These are phyloP conservation scores for Poeciliopsis occidentalis DNA, from an alignment of 2,113 vertebrate species.

Conservation along the genomic window DNA sequence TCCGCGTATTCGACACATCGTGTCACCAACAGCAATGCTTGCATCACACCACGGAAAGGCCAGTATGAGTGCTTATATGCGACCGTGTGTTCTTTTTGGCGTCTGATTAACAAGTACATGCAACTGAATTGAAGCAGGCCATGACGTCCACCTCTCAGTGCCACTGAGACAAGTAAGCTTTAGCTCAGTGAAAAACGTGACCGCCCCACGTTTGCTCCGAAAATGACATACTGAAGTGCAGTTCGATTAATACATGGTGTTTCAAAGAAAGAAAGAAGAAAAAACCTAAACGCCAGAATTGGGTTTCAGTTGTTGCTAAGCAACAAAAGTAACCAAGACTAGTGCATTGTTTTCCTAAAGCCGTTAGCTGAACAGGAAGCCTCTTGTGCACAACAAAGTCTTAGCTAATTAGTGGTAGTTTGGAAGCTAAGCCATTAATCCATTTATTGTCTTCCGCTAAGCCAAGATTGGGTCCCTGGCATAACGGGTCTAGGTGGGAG, in stretches of 20 bases:
- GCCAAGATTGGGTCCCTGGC: background rate
- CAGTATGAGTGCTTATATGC: background rate
- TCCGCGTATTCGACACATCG: background rate
- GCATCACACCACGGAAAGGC: background rate
- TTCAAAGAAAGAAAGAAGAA: constrained; percentile 51
- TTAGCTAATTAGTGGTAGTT: constrained; percentile 11
- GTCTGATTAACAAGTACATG: constrained; percentile 11
- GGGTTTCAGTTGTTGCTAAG: constrained; percentile 70
- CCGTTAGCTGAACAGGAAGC: constrained; percentile 36
- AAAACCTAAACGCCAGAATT: constrained; percentile 31
- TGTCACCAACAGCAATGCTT: background rate
- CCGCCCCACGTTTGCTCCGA: constrained; percentile 31
- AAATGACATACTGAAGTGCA: constrained; percentile 17
- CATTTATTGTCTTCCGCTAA: background rate
- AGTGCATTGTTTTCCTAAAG: constrained; percentile 33
- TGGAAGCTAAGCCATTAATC: constrained; percentile 11
- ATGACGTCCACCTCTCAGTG: constrained; percentile 17
- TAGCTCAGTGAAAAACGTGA: constrained; percentile 45
- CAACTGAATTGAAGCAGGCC: constrained; percentile 26
- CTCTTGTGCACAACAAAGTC: constrained; percentile 15
- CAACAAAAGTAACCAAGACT: constrained; percentile 64
- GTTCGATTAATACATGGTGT: constrained; percentile 20
- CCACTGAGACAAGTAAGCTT: constrained; percentile 15
- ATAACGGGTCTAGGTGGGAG: background rate
- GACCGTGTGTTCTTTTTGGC: background rate